These are phyloP conservation scores for Hydrotaea cyrtoneurina DNA, from an alignment of 2,888 invertebrate species.

Conservation along the genomic window DNA sequence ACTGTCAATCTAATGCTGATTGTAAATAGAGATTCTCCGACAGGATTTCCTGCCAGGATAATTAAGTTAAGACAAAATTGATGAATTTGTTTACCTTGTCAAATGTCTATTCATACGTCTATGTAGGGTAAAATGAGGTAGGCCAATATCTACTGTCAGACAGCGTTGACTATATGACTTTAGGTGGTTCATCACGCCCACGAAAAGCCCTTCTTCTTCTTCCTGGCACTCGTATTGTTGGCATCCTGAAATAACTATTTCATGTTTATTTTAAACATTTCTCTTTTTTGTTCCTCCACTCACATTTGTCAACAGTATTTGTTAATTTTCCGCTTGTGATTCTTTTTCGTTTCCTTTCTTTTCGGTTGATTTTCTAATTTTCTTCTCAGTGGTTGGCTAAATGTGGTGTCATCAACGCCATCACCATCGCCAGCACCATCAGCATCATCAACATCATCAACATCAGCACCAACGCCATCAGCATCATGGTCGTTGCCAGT, in stretches of 20 bases:
- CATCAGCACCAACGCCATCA: constrained; percentile 42
- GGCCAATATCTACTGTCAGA: no score
- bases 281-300: constrained; percentile 25
- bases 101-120: no score
- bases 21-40: no score
- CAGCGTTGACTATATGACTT: neutral
- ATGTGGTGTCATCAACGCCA: constrained; percentile 50
- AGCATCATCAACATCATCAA: constrained; percentile 22
- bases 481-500: constrained; percentile 40
- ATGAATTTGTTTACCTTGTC: no score
- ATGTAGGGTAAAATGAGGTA: no score
- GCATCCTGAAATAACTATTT: constrained; percentile 18
- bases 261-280: constrained; percentile 12
- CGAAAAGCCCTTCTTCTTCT: constrained; percentile 31
- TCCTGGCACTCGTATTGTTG: neutral
- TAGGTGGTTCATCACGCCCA: neutral
- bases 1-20: no score
- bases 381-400: constrained; percentile 72
- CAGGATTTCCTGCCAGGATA: no score
- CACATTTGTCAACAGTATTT: constrained; percentile 56
- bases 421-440: constrained; percentile 40
- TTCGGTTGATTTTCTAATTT: constrained; percentile 77
- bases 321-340: constrained; percentile 81
- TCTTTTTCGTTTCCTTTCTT: constrained; percentile 64
- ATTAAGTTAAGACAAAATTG: no score